Percentiles rank a stretch among this genome's conserved stretches.
These are phyloP conservation scores for Phorcus lineatus DNA, from an alignment of 2,888 invertebrate genomes.

Conservation along the genomic window DNA sequence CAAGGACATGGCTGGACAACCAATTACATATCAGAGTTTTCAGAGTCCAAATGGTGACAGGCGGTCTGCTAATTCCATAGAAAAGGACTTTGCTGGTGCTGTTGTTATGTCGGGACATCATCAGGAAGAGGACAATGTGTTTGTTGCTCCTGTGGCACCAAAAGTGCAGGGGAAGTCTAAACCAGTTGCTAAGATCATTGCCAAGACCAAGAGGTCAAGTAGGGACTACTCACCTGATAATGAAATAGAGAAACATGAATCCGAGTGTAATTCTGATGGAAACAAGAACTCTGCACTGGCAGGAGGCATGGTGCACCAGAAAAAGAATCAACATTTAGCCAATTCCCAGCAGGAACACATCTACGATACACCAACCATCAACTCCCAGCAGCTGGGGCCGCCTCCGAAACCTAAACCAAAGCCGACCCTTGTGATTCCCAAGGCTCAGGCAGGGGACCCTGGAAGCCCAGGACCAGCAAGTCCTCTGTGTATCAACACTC, in stretches of 20 bases:
- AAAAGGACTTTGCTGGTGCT: not conserved
- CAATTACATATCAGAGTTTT: conserved; percentile 79
- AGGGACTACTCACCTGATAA: conserved; percentile 65
- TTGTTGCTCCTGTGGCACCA: conserved; percentile 83
- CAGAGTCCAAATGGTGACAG: conserved; percentile 78
- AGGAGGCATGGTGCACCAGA: conserved; percentile 26
- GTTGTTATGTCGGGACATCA: conserved; percentile 2
- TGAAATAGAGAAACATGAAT: conserved; percentile 62
- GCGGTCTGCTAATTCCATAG: not conserved
- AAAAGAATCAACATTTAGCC: conserved; percentile 1
- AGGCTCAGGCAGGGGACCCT: conserved; percentile 39
- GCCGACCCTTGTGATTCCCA: conserved; percentile 36
- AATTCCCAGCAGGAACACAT: conserved; percentile 51
- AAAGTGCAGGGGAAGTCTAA: conserved; percentile 85
- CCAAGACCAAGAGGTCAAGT: conserved; percentile 65
- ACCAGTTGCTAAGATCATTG: conserved; percentile 69
- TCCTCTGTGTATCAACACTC: conserved; percentile 50
- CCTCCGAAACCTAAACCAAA: conserved; percentile 47
- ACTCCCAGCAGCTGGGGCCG: conserved; percentile 35
- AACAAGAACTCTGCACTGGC: conserved; percentile 46
- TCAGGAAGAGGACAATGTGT: conserved; percentile 20
- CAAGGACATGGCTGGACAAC: conserved; percentile 50
- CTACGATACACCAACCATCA: conserved; percentile 63
- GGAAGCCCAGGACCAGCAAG: conserved; percentile 38
- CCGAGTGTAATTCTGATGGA: conserved; percentile 58